phyloP scores from a whole-genome alignment of 2,113 vertebrate species.

The Labeo catla region DNA sequence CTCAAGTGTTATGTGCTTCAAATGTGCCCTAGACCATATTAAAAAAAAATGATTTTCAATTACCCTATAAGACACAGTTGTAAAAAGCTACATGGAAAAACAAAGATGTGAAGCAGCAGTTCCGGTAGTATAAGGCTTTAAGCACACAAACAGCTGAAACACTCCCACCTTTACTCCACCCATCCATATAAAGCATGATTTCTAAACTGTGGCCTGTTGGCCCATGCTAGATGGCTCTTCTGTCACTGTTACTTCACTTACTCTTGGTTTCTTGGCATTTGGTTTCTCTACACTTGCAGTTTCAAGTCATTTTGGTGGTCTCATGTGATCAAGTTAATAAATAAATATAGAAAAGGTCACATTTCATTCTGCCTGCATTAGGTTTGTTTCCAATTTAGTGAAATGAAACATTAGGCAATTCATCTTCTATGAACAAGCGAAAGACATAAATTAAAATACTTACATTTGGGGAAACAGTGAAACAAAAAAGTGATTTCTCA shows the following conservation, averaged over 20 bases:
- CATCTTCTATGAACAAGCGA: not conserved
- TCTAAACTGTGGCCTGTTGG: not conserved
- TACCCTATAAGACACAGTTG: conserved; percentile 15
- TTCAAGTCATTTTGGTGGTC: not conserved
- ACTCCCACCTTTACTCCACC: not conserved
- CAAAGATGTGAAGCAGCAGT: conserved; percentile 64
- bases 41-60: not conserved
- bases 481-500: not conserved
- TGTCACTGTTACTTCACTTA: not conserved
- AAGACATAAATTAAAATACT: not conserved
- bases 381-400: not conserved
- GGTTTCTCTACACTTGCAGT: not conserved
- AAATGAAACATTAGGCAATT: not conserved
- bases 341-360: not conserved
- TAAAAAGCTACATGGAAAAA: conserved; percentile 22
- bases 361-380: not conserved
- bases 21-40: not conserved
- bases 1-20: not conserved
- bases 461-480: not conserved
- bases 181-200: not conserved
- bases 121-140: conserved; percentile 66
- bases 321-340: not conserved
- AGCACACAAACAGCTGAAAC: conserved; percentile 48
- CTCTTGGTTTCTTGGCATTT: no score
- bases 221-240: not conserved